These are phyloP conservation scores for Scalopus aquaticus DNA, from an alignment of 2,113 vertebrate genomes.

Conservation along the genomic window DNA sequence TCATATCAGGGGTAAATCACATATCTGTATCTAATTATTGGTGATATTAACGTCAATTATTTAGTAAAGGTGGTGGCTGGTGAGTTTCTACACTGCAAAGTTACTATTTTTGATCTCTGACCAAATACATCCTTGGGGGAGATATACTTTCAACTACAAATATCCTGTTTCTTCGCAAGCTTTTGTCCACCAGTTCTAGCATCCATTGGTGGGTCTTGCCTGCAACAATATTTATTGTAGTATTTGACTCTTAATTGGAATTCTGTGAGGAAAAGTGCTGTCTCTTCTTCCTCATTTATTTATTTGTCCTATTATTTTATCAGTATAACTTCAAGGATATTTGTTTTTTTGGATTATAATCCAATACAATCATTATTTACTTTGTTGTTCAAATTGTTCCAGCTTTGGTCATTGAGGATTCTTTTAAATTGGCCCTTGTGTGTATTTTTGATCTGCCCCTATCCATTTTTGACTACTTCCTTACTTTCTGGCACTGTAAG, in stretches of 20 bases:
- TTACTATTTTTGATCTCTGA: not conserved
- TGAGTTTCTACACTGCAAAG: not conserved
- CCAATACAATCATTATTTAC: not conserved
- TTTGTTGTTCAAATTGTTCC: slow-evolving; percentile 2
- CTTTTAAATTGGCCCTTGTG: not conserved
- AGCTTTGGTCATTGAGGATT: not conserved
- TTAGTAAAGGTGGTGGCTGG: not conserved
- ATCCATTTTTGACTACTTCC: not conserved
- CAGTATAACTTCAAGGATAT: not conserved
- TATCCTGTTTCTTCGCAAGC: not conserved
- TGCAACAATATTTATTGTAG: not conserved
- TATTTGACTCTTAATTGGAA: slow-evolving; percentile 1
- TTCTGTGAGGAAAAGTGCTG: not conserved
- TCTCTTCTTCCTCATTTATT: not conserved
- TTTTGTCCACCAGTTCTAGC: not conserved
- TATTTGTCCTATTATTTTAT: slow-evolving; percentile 19
- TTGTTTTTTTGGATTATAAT: slow-evolving; percentile 25
- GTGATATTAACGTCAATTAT: not conserved
- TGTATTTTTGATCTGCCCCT: not conserved
- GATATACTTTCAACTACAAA: not conserved
- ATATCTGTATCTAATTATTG: not conserved
- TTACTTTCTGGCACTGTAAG: slow-evolving; percentile 12
- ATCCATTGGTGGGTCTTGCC: not conserved
- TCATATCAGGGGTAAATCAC: not conserved
- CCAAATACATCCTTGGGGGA: not conserved